These are phyloP conservation scores for Scaptomyza reducta DNA, from an alignment of 2,888 invertebrate species.

Conservation along the genomic window DNA sequence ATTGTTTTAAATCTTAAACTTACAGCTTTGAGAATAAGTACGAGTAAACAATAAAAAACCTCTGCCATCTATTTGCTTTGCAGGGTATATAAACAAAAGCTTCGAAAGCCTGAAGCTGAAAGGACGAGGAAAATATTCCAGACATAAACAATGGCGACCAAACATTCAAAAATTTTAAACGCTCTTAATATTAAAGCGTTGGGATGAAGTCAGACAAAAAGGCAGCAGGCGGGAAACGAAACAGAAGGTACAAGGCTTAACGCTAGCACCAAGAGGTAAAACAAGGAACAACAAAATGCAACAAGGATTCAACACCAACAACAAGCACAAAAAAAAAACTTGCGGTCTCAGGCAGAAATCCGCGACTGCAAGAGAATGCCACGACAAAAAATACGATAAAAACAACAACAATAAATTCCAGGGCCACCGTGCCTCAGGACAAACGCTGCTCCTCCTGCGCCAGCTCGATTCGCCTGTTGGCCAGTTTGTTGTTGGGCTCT, in stretches of 20 bases:
- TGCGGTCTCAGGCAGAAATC: conserved; percentile 57
- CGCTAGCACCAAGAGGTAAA: conserved; percentile 24
- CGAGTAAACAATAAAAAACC: no score
- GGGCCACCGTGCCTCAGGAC: conserved; percentile 19
- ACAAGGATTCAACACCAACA: conserved; percentile 56
- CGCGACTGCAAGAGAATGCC: conserved; percentile 51
- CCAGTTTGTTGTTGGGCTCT: conserved; percentile 42
- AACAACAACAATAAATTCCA: background rate
- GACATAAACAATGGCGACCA: conserved; percentile 64
- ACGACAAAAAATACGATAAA: conserved; percentile 14
- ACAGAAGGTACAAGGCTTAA: conserved; percentile 7
- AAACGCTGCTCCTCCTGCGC: conserved; percentile 13
- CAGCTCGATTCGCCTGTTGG: conserved; percentile 19
- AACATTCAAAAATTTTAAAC: conserved; percentile 67
- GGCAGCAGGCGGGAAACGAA: background rate
- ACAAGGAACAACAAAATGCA: conserved; percentile 62
- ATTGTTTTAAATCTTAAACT: no score
- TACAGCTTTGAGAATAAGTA: no score
- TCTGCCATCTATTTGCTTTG: background rate
- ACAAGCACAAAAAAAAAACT: conserved; percentile 3
- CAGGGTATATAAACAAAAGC: conserved; percentile 38
- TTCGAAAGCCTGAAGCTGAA: background rate
- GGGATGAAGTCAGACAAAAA: conserved; percentile 47
- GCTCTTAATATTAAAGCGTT: conserved; percentile 78
- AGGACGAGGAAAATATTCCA: conserved; percentile 10